Evolutionary conservation across 2,797 vertebrate species (phyloP), one percentile per base, ranked within the genome.

Genomic region (Melanotaenia maccullochi): DNA sequence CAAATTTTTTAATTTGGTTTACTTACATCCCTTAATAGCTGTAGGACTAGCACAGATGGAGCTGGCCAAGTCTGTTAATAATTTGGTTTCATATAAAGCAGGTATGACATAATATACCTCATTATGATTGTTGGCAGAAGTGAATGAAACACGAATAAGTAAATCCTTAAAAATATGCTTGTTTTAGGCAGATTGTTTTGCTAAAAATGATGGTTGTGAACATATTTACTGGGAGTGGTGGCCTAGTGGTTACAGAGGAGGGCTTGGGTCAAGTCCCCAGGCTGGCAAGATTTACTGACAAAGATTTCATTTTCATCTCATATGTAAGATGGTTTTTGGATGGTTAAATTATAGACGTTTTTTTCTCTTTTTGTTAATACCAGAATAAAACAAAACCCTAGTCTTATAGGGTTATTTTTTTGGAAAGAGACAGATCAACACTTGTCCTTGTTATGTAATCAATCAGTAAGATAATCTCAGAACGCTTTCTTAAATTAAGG

Each of bases 401-500:
- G 18, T 20, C 5, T 44, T 6, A 20, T 7, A 20, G 36, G 11
- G 42, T 44, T 5, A 14, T 16, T 54, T 25, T 9, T 2, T 25
- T 54, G 13, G 7, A 5, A 6, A 25, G 14, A 6, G 24, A 54
- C 25, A 54, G 22, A 13, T 28, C 4, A 12, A 25, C 9, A 4
- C 22, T 14, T 30, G 52, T 55, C 13, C 20, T 47, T 20, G 42
- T 20, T 30, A 16, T 18, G 6, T 16, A 14, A 28, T 24, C 24
- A 14, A 22, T 12, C 3, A 24, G 13, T 20, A 20, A 58, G 18
- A 2, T 38, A 20, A 51, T 65, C 44, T 67, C 7, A 36, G 4
- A 38, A 1, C 13, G 18, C 18, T 1, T 1, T 30, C 51, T 47
- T 4, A 5, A 5, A 32, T 72, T 76, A 81, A 81, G 84, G 78